Percentiles rank a stretch among this genome's conserved stretches.
Evolutionary conservation across 2,888 invertebrate species (phyloP).

Genomic region (Myopa testacea): DNA sequence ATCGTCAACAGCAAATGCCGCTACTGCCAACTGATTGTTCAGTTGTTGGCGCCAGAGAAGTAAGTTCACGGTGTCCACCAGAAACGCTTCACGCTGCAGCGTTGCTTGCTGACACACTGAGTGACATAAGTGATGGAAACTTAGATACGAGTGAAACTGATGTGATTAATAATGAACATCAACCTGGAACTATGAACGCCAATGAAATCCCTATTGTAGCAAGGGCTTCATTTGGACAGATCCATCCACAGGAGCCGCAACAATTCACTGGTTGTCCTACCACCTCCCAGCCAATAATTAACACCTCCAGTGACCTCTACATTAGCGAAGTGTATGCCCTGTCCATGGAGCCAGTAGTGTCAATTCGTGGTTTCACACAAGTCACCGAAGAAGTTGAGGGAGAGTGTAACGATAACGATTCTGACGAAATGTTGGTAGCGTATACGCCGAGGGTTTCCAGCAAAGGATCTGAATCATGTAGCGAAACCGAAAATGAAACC

Average conservation of each 20-base stretch:
- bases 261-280: conserved; percentile 46
- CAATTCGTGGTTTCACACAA: conserved; percentile 50
- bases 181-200: no score
- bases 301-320: conserved; percentile 61
- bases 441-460: not conserved
- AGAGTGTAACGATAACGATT: conserved; percentile 25
- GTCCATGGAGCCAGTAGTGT: conserved; percentile 59
- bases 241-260: conserved; percentile 24
- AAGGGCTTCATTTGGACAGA: not conserved
- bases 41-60: not conserved
- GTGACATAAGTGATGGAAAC: not conserved
- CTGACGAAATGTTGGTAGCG: not conserved
- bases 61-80: not conserved
- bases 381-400: conserved; percentile 55
- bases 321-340: conserved; percentile 59
- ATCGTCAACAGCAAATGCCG: conserved; percentile 22
- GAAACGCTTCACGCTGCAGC: not conserved
- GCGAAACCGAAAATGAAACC: not conserved
- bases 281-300: conserved; percentile 59
- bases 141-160: not conserved
- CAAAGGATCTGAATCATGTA: not conserved
- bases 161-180: not conserved
- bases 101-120: not conserved
- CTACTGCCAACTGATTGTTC: conserved; percentile 1
- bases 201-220: no score